Conservation (phyloP, 2,888 invertebrate genomes). For the Ennomos erosarius region DNA sequence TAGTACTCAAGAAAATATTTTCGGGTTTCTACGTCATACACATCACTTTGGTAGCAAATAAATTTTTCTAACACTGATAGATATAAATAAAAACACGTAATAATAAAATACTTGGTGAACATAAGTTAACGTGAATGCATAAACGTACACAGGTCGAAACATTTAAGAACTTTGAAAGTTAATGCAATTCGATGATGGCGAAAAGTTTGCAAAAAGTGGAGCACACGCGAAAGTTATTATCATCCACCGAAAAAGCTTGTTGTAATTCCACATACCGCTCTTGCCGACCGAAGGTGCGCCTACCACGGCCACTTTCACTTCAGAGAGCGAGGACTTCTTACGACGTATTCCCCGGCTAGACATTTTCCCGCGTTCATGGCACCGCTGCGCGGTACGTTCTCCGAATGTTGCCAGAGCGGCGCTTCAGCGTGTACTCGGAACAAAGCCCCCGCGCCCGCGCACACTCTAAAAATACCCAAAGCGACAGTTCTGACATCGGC, state of each 20-base stretch:
- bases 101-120: not conserved
- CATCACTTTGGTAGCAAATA: conserved; percentile 8
- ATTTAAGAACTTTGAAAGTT: not conserved
- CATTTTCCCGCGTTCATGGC: conserved; percentile 71
- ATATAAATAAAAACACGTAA: conserved; percentile 6
- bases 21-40: conserved; percentile 20
- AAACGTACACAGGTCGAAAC: conserved; percentile 8
- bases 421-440: conserved; percentile 58
- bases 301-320: conserved; percentile 95
- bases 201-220: conserved; percentile 31
- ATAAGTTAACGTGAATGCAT: conserved; percentile 5
- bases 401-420: conserved; percentile 56
- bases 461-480: conserved; percentile 76
- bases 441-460: conserved; percentile 66
- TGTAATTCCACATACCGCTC: conserved; percentile 89
- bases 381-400: conserved; percentile 46
- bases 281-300: conserved; percentile 96
- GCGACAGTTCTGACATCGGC: conserved; percentile 79
- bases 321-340: conserved; percentile 95
- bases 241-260: not conserved
- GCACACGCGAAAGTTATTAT: conserved; percentile 19
- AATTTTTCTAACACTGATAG: conserved; percentile 7
- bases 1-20: conserved; percentile 24
- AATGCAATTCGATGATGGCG: not conserved
- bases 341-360: conserved; percentile 93